These are phyloP conservation scores for Carassius auratus DNA, from an alignment of 2,113 vertebrate genomes.

Conservation along the genomic window DNA sequence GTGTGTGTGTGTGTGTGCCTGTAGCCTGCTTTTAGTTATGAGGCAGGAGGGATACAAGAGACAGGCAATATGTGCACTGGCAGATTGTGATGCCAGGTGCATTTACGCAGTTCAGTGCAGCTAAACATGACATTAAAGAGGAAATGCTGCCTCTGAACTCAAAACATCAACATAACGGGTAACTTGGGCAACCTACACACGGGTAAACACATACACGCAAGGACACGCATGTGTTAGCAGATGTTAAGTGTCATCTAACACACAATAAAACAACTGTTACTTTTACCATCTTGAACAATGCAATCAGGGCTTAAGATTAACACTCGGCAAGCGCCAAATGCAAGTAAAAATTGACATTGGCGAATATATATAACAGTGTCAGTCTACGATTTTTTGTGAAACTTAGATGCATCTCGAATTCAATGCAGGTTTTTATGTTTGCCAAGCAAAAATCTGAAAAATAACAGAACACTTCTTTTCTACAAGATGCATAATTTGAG, in stretches of 20 bases:
- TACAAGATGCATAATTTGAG: too few species aligned
- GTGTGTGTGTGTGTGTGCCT: not conserved
- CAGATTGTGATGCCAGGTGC: conserved; percentile 23
- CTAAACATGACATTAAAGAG: conserved; percentile 35
- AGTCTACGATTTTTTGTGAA: too few species aligned
- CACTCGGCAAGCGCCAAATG: too few species aligned
- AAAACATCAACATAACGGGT: conserved; percentile 6
- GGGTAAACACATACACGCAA: not conserved
- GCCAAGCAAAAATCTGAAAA: not conserved
- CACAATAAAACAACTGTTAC: not conserved
- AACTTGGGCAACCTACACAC: conserved; percentile 5
- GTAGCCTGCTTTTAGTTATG: conserved; percentile 25
- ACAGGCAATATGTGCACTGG: conserved; percentile 11
- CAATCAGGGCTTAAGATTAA: too few species aligned
- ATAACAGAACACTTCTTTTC: not conserved
- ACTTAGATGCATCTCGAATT: not conserved
- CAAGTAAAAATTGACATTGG: too few species aligned
- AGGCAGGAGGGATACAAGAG: not conserved
- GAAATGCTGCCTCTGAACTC: conserved; percentile 16
- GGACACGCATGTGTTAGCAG: conserved; percentile 2
- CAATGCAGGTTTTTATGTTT: not conserved
- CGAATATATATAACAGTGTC: too few species aligned
- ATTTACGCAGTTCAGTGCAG: conserved; percentile 16
- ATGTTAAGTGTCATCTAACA: not conserved
- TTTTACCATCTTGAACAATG: not conserved